These are phyloP conservation scores for Platysternon megacephalum DNA, from an alignment of 2,113 vertebrate species.

Conservation along the genomic window DNA sequence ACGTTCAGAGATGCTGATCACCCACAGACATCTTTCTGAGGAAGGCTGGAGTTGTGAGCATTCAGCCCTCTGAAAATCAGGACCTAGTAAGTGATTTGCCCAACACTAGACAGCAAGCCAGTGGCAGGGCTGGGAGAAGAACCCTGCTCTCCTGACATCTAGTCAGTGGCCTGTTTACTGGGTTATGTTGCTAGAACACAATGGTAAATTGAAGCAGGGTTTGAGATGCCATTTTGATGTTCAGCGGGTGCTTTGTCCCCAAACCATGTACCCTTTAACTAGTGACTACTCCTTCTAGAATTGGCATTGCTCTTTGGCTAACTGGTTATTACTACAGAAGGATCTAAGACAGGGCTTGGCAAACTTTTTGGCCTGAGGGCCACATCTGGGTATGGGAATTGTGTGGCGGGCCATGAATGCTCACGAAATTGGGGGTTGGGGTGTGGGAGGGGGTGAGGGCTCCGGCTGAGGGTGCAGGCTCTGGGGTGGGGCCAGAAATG, in stretches of 20 bases:
- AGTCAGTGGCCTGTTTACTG: neutral
- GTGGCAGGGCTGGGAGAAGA: neutral
- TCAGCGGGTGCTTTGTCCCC: neutral
- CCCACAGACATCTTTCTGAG: neutral
- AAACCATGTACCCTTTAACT: neutral
- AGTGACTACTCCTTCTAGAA: neutral
- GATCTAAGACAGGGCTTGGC: neutral
- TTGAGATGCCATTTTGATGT: neutral
- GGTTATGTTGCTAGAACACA: neutral
- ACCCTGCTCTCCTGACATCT: neutral
- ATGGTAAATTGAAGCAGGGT: neutral
- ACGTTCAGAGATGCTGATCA: neutral
- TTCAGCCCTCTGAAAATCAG: neutral
- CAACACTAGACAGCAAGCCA: neutral
- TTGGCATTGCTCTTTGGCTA: neutral
- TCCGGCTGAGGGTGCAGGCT: too few relatives aligned
- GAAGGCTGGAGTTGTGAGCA: neutral
- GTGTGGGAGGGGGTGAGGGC: too few relatives aligned
- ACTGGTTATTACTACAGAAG: neutral
- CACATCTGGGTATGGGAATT: too few relatives aligned
- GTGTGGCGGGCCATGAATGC: too few relatives aligned
- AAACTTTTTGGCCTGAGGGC: too few relatives aligned
- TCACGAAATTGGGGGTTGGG: too few relatives aligned
- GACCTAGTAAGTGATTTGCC: neutral
- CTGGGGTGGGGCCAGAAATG: too few relatives aligned